Conservation (phyloP, 2,888 invertebrate species). For the Aphodius sticticus region DNA sequence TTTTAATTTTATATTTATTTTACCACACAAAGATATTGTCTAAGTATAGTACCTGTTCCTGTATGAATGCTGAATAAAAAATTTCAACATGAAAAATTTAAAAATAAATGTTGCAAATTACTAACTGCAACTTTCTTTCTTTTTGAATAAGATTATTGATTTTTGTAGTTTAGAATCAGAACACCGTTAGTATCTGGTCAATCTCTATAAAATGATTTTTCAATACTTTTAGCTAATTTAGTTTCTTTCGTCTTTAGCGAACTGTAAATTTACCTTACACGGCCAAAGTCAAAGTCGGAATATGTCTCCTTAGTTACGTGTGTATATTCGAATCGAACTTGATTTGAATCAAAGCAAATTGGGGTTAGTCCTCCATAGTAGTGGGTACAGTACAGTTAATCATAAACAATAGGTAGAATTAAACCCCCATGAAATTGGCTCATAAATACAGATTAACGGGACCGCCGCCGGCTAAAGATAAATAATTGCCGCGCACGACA, state of each 20-base stretch:
- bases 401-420: conserved; percentile 25
- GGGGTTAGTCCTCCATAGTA: background rate
- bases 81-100: too few relatives aligned
- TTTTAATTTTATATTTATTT: too few relatives aligned
- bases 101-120: too few relatives aligned
- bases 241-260: background rate
- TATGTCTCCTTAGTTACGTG: background rate
- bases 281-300: background rate
- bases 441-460: conserved; percentile 26
- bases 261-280: background rate
- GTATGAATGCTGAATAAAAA: too few relatives aligned
- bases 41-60: too few relatives aligned
- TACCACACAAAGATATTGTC: too few relatives aligned
- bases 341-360: background rate
- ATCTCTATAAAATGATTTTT: too few relatives aligned
- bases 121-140: too few relatives aligned
- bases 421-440: conserved; percentile 24
- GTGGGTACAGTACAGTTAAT: conserved; percentile 11
- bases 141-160: too few relatives aligned
- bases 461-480: conserved; percentile 19
- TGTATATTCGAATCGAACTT: background rate
- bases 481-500: conserved; percentile 19
- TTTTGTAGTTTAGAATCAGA: too few relatives aligned
- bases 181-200: too few relatives aligned
- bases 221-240: too few relatives aligned